These are phyloP conservation scores for Clivina fossor DNA, from an alignment of 2,888 invertebrate species.

Conservation along the genomic window DNA sequence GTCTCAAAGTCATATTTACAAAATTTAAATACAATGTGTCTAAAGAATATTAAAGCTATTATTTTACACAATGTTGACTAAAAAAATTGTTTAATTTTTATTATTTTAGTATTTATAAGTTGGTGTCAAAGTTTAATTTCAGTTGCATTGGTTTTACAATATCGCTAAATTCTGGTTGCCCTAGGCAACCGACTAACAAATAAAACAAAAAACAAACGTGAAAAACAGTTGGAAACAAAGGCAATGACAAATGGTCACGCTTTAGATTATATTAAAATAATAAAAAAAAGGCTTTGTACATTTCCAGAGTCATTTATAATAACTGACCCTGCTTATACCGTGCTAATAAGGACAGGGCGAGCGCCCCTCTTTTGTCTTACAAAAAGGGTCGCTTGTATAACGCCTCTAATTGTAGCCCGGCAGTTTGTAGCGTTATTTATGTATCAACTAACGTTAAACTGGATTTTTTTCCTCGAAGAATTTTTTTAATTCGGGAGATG, in stretches of 20 bases:
- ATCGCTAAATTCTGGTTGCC: too few relatives aligned
- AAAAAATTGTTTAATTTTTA: too few relatives aligned
- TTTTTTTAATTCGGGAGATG: not conserved
- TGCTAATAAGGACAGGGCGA: conserved; percentile 29
- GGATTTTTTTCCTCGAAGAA: conserved; percentile 20
- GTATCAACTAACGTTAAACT: conserved; percentile 25
- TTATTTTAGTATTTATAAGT: too few relatives aligned
- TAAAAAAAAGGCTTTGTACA: conserved; percentile 27
- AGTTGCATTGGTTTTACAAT: too few relatives aligned
- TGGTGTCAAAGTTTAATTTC: too few relatives aligned
- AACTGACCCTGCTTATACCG: conserved; percentile 28
- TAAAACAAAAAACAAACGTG: conserved; percentile 40
- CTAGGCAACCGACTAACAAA: conserved; percentile 19
- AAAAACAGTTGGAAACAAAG: too few relatives aligned
- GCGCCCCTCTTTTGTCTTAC: conserved; percentile 28
- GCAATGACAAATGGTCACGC: conserved; percentile 53
- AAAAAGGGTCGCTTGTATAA: conserved; percentile 30
- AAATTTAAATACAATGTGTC: too few relatives aligned
- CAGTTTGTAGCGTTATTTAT: conserved; percentile 19
- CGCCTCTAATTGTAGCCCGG: conserved; percentile 26
- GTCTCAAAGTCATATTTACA: too few relatives aligned
- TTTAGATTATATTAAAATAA: too few relatives aligned
- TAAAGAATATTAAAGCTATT: too few relatives aligned
- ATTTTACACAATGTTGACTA: too few relatives aligned
- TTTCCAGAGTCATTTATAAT: conserved; percentile 31